A percentile compares a stretch with the other conserved stretches of the same genome.
phyloP scores from a whole-genome alignment of 2,888 invertebrate genomes.

The Ashinkailepas kermadecensis region DNA sequence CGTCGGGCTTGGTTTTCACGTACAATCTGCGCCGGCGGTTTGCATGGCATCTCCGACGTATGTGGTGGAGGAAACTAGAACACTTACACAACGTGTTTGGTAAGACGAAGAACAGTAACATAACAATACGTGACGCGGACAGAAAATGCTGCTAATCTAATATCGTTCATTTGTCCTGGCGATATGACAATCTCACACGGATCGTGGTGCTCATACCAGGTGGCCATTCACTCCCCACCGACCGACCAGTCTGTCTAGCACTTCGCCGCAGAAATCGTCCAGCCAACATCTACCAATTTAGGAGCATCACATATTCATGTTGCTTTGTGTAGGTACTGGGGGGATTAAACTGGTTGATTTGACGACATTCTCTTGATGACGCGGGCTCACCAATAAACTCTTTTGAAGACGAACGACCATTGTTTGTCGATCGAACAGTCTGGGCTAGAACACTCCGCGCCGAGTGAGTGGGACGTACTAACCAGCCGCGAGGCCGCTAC shows the following conservation, averaged over 20 bases:
- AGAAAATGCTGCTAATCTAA: background rate
- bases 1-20: background rate
- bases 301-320: background rate
- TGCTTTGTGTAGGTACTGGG: background rate
- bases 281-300: background rate
- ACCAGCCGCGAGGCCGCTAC: background rate
- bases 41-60: background rate
- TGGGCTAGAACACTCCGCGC: conserved; percentile 18
- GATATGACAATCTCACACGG: background rate
- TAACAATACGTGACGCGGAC: conserved; percentile 10
- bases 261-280: background rate
- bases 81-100: conserved; percentile 21
- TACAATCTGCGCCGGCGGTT: background rate
- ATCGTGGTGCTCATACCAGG: background rate
- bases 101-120: conserved; percentile 18
- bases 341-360: background rate
- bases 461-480: background rate
- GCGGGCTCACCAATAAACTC: background rate
- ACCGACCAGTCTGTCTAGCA: background rate
- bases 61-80: conserved; percentile 17
- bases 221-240: background rate
- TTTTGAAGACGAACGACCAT: background rate
- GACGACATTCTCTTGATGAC: background rate
- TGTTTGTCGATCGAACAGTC: background rate
- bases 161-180: conserved; percentile 10